Evolutionary conservation across 2,797 vertebrate genomes (phyloP), one percentile per base, ranked within the genome.

Genomic region (Petrocephalus schoutedeni): DNA sequence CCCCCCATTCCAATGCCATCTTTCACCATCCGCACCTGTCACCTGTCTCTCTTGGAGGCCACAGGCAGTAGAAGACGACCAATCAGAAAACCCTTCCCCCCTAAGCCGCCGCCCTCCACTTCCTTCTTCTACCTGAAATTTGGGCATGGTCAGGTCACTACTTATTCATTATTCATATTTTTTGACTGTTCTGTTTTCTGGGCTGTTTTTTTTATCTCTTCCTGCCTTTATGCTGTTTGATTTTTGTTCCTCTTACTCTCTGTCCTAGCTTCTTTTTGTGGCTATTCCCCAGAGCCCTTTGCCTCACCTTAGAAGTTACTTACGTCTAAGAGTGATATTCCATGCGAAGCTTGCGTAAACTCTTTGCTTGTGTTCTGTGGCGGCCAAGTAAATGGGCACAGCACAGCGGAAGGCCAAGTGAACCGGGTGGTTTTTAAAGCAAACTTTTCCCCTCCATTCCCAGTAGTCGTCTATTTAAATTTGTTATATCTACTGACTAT

Each of bases 21-120:
- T 54, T 85, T 87, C 90, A 90, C 91, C 91, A 89, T 91, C 14
- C 61, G 89, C 87, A 88, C 87, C 86, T 90, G 88, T 45, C 36
- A 41, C 3, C 41, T 49, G 45, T 80, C 83, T 51, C 21, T 19
- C 41, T 36, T 61, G 45, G n/a, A 67, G 58, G 51, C 82, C 58
- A 28, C 82, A 83, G 32, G 67, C 61, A 41, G 45, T 28, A 85
- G 87, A 88, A 88, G 57, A 71, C 21, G 59, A 67, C 87, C 57
- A 49, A 67, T 67, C 54, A 51, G 41, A 61, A 54, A 54, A 57
- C 59, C 36, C 21, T 10, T 64, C 58, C 21, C 23, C 64, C 21
- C 54, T 14, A 59, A n/a, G 71, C 14, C 19, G 54, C n/a, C 19
- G 71, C n/a, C 12, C 80, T 32, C 49, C 14, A 5, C 23, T n/a